phyloP scores from a whole-genome alignment of 2,797 vertebrate genomes.

The Cygnus olor region DNA sequence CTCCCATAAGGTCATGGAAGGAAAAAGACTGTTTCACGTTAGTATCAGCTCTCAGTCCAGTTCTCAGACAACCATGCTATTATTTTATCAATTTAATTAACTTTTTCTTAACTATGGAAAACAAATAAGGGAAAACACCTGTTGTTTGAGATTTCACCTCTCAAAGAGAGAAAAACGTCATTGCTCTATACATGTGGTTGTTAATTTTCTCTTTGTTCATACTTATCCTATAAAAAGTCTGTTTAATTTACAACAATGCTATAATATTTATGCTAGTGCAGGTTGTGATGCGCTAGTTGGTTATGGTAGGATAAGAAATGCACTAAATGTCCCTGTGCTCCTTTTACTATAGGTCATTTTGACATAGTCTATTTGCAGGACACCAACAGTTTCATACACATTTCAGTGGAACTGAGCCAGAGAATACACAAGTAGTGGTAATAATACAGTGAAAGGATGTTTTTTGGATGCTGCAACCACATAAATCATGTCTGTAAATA shows the following conservation, averaged over 20 bases:
- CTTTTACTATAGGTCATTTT: not conserved
- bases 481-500: too few relatives aligned
- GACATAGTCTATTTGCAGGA: not conserved
- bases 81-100: not conserved
- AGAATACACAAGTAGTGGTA: not conserved
- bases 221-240: not conserved
- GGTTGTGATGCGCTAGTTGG: not conserved
- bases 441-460: not conserved
- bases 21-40: not conserved
- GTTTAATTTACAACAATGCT: not conserved
- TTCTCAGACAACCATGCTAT: not conserved
- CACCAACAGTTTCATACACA: not conserved
- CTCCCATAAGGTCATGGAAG: not conserved
- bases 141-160: not conserved
- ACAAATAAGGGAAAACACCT: not conserved
- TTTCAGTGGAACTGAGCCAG: not conserved
- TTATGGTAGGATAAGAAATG: not conserved
- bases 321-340: not conserved
- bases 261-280: constrained; percentile 3
- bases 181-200: not conserved
- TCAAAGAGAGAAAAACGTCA: not conserved
- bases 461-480: not conserved
- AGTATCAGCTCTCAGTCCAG: not conserved
- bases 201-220: not conserved
- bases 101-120: not conserved